Evolutionary conservation across 2,113 vertebrate genomes (phyloP), one percentile per base, ranked within the genome.

Genomic region (Cranoglanis bouderius): DNA sequence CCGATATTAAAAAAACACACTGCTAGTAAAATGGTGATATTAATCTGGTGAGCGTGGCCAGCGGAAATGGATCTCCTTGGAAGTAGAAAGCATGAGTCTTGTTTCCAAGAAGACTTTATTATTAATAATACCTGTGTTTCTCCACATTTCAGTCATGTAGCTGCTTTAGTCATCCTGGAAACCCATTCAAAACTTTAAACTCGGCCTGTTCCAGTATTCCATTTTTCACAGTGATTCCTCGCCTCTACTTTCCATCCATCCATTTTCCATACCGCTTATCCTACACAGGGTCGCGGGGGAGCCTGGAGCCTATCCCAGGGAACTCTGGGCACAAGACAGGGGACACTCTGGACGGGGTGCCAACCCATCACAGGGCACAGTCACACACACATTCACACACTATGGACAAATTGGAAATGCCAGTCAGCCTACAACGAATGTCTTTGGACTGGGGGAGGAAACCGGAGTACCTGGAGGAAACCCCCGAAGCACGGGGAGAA

Each of bases 81-180:
- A 72, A 38, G 38, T 21, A 38, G 67, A 16, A 29, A 72, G 63
- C 16, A 0, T 18, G 32, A 16, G 67, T 72, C 67, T 5, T 8
- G 16, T 18, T 72, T 72, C 67, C 67, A 14, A 72, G 67, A 72
- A 72, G 65, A 35, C n/a, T 18, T 74, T 10, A 21, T 74, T 40
- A 24, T 74, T 74, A 40, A 74, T 74, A 74, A 40, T 74, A 21
- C 70, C 32, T 70, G 35, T 86, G 67, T 38, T 86, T 86, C 53
- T 59, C 85, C 32, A 13, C 85, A 57, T 70, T 38, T 38, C 40
- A 57, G 18, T 85, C 67, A 46, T 67, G 32, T 18, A 6, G 67
- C 67, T 38, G 67, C 32, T 72, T 38, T 18, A 19, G 67, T 35
- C 35, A 72, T n/a, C 65, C n/a, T 2, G 1, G 65, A 70, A 70